phyloP scores from a whole-genome alignment of 1,140 invertebrate species.

The Drepana arcuata region DNA sequence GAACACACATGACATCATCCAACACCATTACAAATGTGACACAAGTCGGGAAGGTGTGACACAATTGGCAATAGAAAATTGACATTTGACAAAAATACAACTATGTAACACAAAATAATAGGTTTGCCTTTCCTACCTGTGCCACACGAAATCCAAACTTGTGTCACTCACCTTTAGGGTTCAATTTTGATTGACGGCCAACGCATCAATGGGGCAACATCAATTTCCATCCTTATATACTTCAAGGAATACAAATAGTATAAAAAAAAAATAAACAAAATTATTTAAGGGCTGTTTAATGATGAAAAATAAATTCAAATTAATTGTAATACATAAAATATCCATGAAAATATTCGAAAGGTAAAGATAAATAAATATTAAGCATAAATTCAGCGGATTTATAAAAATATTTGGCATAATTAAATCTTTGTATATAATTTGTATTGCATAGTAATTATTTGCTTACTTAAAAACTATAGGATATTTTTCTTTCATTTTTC shows the following conservation, averaged over 20 bases:
- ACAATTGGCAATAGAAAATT: conserved; percentile 28
- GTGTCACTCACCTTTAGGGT: conserved; percentile 2
- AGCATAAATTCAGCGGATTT: conserved; percentile 11
- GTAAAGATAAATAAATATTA: conserved; percentile 8
- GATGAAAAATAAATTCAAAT: conserved; percentile 7
- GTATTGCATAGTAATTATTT: no score
- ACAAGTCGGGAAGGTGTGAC: conserved; percentile 70
- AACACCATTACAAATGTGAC: conserved; percentile 48
- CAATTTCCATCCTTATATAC: no score
- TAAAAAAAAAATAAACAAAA: conserved; percentile 16
- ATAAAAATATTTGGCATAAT: conserved; percentile 11
- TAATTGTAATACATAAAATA: no score
- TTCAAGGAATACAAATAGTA: conserved; percentile 7
- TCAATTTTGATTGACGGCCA: not conserved
- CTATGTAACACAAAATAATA: conserved; percentile 11
- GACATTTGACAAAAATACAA: conserved; percentile 13
- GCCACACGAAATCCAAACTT: conserved; percentile 35
- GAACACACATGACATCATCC: no score
- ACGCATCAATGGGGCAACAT: conserved; percentile 1
- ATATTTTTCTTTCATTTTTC: no score
- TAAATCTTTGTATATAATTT: no score
- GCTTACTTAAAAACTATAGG: no score
- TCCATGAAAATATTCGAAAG: no score
- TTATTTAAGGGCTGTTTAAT: conserved; percentile 11
- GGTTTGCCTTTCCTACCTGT: conserved; percentile 62